A percentile compares a stretch with the other conserved stretches of the same genome.
phyloP scores from a whole-genome alignment of 2,113 vertebrate species.

The Dipodomys ordii region DNA sequence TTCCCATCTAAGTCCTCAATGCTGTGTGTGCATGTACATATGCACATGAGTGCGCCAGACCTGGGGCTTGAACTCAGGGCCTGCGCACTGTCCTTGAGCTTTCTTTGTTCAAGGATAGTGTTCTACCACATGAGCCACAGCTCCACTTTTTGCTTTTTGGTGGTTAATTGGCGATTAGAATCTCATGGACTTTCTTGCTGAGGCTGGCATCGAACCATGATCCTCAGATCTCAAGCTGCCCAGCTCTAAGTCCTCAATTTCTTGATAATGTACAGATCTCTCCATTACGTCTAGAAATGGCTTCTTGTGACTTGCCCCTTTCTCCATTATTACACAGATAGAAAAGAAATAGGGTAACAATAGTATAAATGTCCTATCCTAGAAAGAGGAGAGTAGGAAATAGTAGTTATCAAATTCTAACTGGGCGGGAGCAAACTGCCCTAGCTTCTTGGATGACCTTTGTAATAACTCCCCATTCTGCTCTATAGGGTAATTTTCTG shows the following conservation, averaged over 20 bases:
- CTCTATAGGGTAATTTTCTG: slow-evolving; percentile 8
- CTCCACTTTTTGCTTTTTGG: no score
- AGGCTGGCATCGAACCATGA: no score
- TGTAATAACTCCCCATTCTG: not conserved
- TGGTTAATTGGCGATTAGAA: no score
- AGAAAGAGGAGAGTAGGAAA: not conserved
- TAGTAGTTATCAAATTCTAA: slow-evolving; percentile 10
- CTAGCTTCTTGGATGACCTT: slow-evolving; percentile 19
- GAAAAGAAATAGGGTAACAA: slow-evolving; percentile 36
- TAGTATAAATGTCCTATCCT: not conserved
- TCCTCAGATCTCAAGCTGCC: no score
- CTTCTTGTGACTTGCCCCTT: slow-evolving; percentile 25
- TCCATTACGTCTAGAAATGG: not conserved
- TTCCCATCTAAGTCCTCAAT: no score
- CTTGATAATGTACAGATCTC: not conserved
- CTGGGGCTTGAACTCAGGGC: no score
- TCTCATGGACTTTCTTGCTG: no score
- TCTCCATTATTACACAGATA: not conserved
- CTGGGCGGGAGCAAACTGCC: slow-evolving; percentile 15
- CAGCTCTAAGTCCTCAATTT: slow-evolving; percentile 36
- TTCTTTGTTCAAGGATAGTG: no score
- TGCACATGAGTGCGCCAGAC: no score
- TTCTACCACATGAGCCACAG: no score
- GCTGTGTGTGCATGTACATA: no score
- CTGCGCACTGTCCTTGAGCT: no score